Conservation (phyloP, 1,140 invertebrate species). For the Agrilus planipennis region DNA sequence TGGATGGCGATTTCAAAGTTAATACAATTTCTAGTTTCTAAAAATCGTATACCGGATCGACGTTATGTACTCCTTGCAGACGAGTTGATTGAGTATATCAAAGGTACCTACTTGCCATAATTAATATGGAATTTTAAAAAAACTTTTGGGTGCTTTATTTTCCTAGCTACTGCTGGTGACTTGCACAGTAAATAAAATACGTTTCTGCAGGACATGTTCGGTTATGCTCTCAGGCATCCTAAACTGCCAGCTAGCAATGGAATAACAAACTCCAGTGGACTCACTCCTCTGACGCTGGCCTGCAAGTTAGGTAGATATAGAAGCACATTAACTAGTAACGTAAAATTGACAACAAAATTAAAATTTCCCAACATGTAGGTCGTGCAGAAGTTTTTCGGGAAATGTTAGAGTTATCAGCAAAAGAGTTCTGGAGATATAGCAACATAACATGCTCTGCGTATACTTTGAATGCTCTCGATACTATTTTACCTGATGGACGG, state of each 20-base stretch:
- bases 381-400: slow-evolving; percentile 92
- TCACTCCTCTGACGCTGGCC: slow-evolving; percentile 90
- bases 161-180: too few species aligned
- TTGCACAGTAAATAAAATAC: not conserved
- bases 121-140: too few species aligned
- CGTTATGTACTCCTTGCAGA: too few species aligned
- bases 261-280: slow-evolving; percentile 73
- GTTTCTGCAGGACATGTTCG: slow-evolving; percentile 84
- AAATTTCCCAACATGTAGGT: slow-evolving; percentile 42
- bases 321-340: not conserved
- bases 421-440: slow-evolving; percentile 97
- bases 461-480: slow-evolving; percentile 91
- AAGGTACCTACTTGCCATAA: too few species aligned
- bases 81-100: too few species aligned
- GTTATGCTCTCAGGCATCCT: slow-evolving; percentile 90
- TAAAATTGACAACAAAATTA: not conserved
- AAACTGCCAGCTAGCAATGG: slow-evolving; percentile 84
- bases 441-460: slow-evolving; percentile 99
- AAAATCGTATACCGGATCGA: too few species aligned
- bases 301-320: slow-evolving; percentile 58
- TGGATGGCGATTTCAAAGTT: too few species aligned
- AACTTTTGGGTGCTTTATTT: too few species aligned
- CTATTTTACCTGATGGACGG: slow-evolving; percentile 81
- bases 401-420: slow-evolving; percentile 91
- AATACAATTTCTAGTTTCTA: too few species aligned